Base-by-base conservation (phyloP, 1,140 invertebrate genomes). In the Neotoxoptera formosana region DNA sequence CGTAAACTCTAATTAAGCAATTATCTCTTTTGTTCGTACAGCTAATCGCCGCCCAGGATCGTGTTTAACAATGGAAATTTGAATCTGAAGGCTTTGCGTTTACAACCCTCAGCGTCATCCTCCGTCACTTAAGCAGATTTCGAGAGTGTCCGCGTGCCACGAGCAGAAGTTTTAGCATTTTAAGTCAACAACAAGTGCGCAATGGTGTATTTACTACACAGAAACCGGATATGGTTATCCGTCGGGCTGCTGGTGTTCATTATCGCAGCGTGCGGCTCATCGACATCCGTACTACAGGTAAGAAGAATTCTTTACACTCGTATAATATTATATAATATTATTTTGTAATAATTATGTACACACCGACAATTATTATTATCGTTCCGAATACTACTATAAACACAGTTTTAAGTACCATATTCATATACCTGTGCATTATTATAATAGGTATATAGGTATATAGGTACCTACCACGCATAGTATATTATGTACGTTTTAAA, bases 51-150 rank as follows among this genome's bases (percentile, higher is more conserved):
- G 47, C 76, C 76, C 34, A 34, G 81, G 67, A 93, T 93, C 91
- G 91, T 86, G 48, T 93, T 93, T 56, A 86, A 93, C 91, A 86
- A 93, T 93, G 81, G 91, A 93, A 86, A 93, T 83, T 93, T 93
- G 91, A 93, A 86, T 93, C 91, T 36, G 89, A 34, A 86, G 91
- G 36, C 36, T 91, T 93, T 93, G 51, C 67, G 67, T 91, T 91
- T 47, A 76, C 9, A 91, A 91, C 30, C 90, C 41, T 83, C 76
- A 7, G 81, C 20, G 25, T 56, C n/a, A n/a, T n/a, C n/a, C n/a
- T n/a, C 56, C 51, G 81, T 48, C 81, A 86, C 48, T 51, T 25
- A 34, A 53, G 17, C 23, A 34, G 76, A 83, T 51, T 51, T 84
- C 36, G 25, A 84, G n/a, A 51, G 48, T 36, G 48, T 84, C 30